phyloP scores from a whole-genome alignment of 2,113 vertebrate genomes.

The Pavo muticus region DNA sequence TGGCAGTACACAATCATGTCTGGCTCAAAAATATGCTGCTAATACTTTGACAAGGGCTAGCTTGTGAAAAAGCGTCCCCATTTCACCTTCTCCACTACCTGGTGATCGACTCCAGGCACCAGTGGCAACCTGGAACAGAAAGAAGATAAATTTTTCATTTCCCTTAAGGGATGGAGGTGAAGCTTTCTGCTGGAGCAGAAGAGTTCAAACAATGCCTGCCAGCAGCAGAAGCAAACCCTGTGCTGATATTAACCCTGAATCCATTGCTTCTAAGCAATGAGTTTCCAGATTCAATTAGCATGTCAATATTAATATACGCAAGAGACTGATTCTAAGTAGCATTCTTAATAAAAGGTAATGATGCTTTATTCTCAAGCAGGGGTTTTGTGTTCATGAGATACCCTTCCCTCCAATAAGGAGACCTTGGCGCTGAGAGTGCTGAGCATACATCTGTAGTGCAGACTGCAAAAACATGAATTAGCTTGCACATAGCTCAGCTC shows the following conservation, averaged over 20 bases:
- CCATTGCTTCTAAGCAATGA: neutral
- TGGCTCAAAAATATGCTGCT: neutral
- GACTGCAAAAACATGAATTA: neutral
- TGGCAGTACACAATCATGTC: neutral
- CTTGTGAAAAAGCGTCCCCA: neutral
- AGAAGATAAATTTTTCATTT: neutral
- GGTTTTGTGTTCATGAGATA: neutral
- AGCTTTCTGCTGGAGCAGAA: neutral
- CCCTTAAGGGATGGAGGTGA: neutral
- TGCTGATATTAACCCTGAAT: neutral
- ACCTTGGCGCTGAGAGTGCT: neutral
- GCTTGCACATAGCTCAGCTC: neutral
- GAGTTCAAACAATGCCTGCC: neutral
- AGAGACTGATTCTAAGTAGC: neutral
- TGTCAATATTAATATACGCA: neutral
- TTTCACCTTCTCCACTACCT: neutral
- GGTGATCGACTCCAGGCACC: neutral
- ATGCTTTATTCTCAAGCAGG: neutral
- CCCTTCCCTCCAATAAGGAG: neutral
- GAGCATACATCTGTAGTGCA: rapidly evolving
- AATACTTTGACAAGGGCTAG: neutral
- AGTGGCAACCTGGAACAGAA: neutral
- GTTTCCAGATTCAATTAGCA: slow-evolving; percentile 18
- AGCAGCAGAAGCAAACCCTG: slow-evolving; percentile 15
- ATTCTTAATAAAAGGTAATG: neutral